Evolutionary conservation across 2,888 invertebrate species (phyloP).

Genomic region (Nemoura dubitans): DNA sequence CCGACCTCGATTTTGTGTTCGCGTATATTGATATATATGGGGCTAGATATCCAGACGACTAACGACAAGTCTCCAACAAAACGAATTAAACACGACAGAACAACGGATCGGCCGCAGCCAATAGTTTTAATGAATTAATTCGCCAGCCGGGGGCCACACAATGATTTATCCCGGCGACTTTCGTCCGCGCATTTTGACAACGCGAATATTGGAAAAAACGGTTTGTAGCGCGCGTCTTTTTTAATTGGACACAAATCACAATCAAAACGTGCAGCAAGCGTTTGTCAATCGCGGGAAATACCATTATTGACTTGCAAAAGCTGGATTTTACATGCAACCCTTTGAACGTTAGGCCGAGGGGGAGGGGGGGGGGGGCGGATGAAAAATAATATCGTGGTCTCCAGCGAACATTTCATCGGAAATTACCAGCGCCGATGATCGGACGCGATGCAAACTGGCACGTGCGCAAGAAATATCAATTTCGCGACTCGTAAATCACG

Average conservation of each 20-base stretch:
- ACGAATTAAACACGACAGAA: background rate
- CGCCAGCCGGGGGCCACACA: background rate
- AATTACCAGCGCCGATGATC: background rate
- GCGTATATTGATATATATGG: too few species aligned
- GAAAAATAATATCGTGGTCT: background rate
- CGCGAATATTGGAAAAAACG: background rate
- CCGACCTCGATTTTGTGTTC: too few species aligned
- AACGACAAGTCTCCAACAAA: background rate
- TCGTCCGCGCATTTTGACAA: background rate
- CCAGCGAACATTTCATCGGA: background rate
- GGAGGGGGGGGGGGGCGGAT: too few species aligned
- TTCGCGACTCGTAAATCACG: too few species aligned
- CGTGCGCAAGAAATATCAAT: too few species aligned
- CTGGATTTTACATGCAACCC: background rate
- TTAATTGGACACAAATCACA: slow-evolving; percentile 5
- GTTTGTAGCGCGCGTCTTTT: background rate
- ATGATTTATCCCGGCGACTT: background rate
- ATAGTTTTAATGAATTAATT: background rate
- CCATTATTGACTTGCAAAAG: background rate
- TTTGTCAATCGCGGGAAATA: background rate
- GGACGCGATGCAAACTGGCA: too few species aligned
- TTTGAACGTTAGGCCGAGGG: too few species aligned
- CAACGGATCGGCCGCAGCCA: background rate
- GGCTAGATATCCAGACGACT: background rate
- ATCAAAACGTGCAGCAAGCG: background rate